Percentiles rank a stretch among this genome's conserved stretches.
These are phyloP conservation scores for Drosophila funebris DNA, from an alignment of 1,140 invertebrate species.

Conservation along the genomic window DNA sequence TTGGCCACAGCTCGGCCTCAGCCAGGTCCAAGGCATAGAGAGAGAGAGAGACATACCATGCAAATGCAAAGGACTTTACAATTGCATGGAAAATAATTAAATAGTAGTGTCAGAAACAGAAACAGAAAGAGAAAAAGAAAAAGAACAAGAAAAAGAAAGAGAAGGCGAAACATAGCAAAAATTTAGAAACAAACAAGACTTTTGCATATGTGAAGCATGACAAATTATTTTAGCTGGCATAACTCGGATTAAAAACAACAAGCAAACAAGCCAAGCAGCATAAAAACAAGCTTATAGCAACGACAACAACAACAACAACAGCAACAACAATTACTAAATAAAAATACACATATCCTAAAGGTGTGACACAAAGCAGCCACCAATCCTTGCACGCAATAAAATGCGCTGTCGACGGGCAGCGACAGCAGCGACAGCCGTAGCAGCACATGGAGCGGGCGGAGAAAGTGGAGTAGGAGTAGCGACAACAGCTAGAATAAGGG, in stretches of 20 bases:
- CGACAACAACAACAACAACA: conserved; percentile 28
- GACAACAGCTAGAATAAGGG: not conserved
- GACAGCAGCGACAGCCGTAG: conserved; percentile 32
- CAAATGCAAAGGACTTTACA: conserved; percentile 58
- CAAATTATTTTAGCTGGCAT: conserved; percentile 56
- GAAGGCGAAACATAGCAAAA: too few species aligned
- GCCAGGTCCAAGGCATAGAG: conserved; percentile 6
- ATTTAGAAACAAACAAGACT: conserved; percentile 32
- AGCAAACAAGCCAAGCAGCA: conserved; percentile 41
- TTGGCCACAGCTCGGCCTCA: conserved; percentile 29
- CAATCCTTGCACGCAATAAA: conserved; percentile 69
- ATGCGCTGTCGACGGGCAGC: conserved; percentile 61
- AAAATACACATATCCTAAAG: conserved; percentile 40
- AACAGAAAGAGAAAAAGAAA: not conserved
- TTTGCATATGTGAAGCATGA: conserved; percentile 35
- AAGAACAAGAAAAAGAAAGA: not conserved
- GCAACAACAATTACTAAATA: too few species aligned
- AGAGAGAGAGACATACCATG: conserved; percentile 54
- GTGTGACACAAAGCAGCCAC: conserved; percentile 63
- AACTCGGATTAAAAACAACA: conserved; percentile 63
- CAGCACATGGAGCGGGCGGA: conserved; percentile 5
- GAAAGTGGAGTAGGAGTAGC: not conserved
- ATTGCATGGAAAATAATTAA: conserved; percentile 71
- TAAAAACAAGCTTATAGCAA: conserved; percentile 39
- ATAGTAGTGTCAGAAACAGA: conserved; percentile 28